Evolutionary conservation across 2,797 vertebrate species (phyloP).

Genomic region (Iguana delicatissima): DNA sequence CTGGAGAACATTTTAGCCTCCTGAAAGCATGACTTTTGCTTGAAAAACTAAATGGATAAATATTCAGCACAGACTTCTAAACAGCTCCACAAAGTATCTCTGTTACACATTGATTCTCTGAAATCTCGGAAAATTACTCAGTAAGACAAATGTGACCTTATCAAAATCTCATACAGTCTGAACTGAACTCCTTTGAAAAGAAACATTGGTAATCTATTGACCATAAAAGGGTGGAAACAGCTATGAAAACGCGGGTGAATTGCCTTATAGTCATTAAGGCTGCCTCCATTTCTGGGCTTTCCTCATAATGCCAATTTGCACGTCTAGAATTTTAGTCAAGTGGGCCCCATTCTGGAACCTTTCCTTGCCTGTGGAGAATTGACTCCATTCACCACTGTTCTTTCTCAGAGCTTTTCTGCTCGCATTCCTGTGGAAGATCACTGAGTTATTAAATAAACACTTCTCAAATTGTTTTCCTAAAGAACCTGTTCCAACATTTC

Average conservation of each 20-base stretch:
- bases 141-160: neutral
- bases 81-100: neutral
- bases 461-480: conserved; percentile 79
- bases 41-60: neutral
- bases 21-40: neutral
- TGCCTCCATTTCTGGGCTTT: neutral
- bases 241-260: neutral
- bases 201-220: neutral
- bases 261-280: neutral
- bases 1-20: neutral
- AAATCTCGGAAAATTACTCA: neutral
- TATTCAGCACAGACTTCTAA: neutral
- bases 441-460: conserved; percentile 78
- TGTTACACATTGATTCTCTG: conserved; percentile 27
- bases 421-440: conserved; percentile 71
- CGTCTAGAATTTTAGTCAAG: neutral
- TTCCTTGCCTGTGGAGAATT: conserved; percentile 66
- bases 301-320: neutral
- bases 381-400: conserved; percentile 75
- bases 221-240: neutral
- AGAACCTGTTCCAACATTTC: conserved; percentile 69
- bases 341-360: conserved; percentile 36
- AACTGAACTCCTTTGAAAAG: conserved; percentile 24
- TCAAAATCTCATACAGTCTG: neutral
- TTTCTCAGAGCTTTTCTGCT: conserved; percentile 71